These are phyloP conservation scores for Eupithecia abbreviata DNA, from an alignment of 2,888 invertebrate genomes.

Conservation along the genomic window DNA sequence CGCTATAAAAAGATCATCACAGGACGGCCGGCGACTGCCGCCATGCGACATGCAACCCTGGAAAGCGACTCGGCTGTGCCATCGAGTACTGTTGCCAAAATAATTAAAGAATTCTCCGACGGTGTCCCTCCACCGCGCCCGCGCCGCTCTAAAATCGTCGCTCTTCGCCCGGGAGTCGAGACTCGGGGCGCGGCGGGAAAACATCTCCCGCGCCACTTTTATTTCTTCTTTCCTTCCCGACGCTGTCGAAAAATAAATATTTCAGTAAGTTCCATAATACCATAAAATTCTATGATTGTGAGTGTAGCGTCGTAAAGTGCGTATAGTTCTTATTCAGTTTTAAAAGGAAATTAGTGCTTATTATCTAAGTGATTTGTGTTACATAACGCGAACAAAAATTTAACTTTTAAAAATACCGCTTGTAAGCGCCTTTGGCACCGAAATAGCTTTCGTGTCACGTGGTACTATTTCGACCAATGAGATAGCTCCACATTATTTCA, in stretches of 20 bases:
- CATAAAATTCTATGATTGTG: slow-evolving; percentile 66
- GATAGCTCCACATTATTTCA: slow-evolving; percentile 79
- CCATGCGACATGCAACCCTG: slow-evolving; percentile 83
- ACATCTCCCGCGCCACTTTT: slow-evolving; percentile 84
- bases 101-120: slow-evolving; percentile 89
- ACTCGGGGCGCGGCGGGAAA: slow-evolving; percentile 84
- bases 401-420: slow-evolving; percentile 84
- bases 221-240: slow-evolving; percentile 84
- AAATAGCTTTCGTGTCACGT: slow-evolving; percentile 82
- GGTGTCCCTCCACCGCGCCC: slow-evolving; percentile 85
- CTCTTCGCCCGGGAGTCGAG: slow-evolving; percentile 84
- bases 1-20: slow-evolving; percentile 84
- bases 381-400: slow-evolving; percentile 75
- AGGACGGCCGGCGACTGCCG: slow-evolving; percentile 75
- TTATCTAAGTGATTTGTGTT: slow-evolving; percentile 77
- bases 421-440: slow-evolving; percentile 77
- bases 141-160: slow-evolving; percentile 85
- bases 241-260: slow-evolving; percentile 79
- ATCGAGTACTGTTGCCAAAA: slow-evolving; percentile 88
- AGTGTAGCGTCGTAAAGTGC: slow-evolving; percentile 68
- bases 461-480: slow-evolving; percentile 79
- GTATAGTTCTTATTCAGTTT: slow-evolving; percentile 61
- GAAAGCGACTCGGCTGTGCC: slow-evolving; percentile 83
- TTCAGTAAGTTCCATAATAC: slow-evolving; percentile 76
- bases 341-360: slow-evolving; percentile 64